A percentile compares a stretch with the other conserved stretches of the same genome.
These are phyloP conservation scores for Paralichthys olivaceus DNA, from an alignment of 2,113 vertebrate genomes.

Conservation along the genomic window DNA sequence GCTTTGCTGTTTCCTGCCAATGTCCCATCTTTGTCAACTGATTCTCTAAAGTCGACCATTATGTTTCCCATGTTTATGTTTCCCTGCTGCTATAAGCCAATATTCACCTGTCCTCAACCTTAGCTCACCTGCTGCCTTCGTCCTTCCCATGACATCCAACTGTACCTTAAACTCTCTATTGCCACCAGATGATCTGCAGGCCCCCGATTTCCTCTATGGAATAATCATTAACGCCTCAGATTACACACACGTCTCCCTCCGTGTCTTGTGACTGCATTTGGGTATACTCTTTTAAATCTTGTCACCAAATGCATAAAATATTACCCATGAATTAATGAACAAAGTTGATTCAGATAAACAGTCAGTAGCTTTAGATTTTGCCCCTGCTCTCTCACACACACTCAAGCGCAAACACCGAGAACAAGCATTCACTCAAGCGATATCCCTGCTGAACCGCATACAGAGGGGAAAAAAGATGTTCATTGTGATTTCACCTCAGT, in stretches of 20 bases:
- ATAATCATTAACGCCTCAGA: conserved; percentile 32
- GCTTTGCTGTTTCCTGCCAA: not conserved
- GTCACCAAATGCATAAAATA: conserved; percentile 78
- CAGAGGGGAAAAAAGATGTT: conserved; percentile 69
- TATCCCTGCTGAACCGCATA: conserved; percentile 70
- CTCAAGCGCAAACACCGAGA: conserved; percentile 66
- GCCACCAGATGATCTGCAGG: conserved; percentile 20
- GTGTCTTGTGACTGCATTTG: conserved; percentile 50
- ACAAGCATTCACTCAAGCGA: conserved; percentile 66
- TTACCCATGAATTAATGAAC: conserved; percentile 84
- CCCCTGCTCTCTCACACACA: conserved; percentile 53
- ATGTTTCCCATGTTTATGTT: too few species aligned
- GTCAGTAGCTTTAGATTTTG: conserved; percentile 67
- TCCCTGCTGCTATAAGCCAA: too few species aligned
- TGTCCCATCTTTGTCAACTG: not conserved
- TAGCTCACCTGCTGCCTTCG: conserved; percentile 6
- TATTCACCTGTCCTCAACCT: not conserved
- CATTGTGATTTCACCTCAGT: conserved; percentile 80
- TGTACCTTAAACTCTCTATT: conserved; percentile 12
- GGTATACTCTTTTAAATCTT: conserved; percentile 66
- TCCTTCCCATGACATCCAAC: conserved; percentile 12
- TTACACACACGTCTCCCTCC: conserved; percentile 26
- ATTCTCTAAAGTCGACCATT: not conserved
- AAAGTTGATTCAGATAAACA: conserved; percentile 82
- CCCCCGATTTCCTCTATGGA: conserved; percentile 30